Percentiles rank a stretch among this genome's conserved stretches.
Evolutionary conservation across 2,888 invertebrate genomes (phyloP).

Genomic region (Drosophila meridiana): DNA sequence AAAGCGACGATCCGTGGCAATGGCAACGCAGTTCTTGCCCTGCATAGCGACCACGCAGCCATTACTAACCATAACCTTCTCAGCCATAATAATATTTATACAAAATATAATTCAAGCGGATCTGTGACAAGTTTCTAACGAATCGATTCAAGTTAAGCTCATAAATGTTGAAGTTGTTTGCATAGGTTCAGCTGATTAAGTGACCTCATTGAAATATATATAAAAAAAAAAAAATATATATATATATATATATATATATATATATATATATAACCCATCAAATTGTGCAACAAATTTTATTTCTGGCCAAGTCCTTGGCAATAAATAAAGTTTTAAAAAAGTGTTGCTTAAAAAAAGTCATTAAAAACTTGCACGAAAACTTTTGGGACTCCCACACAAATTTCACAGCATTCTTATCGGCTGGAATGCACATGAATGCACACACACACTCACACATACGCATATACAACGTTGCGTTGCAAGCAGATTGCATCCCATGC

Average conservation of each 20-base stretch:
- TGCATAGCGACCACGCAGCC: slow-evolving; percentile 98
- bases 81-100: not conserved
- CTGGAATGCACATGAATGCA: slow-evolving; percentile 65
- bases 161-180: slow-evolving; percentile 6
- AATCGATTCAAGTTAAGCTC: not conserved
- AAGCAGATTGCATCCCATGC: slow-evolving; percentile 41
- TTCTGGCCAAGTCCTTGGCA: slow-evolving; percentile 9
- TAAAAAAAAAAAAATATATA: no score
- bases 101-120: not conserved
- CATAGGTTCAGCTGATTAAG: slow-evolving; percentile 4
- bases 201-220: slow-evolving; percentile 1
- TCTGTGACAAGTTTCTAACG: not conserved
- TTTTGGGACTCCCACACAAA: slow-evolving; percentile 27
- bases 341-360: slow-evolving; percentile 16
- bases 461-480: slow-evolving; percentile 4
- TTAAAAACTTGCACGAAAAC: slow-evolving; percentile 45
- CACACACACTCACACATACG: slow-evolving; percentile 22
- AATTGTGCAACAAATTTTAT: slow-evolving; percentile 25
- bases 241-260: slow-evolving; percentile 17
- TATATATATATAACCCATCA: slow-evolving; percentile 6
- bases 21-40: slow-evolving; percentile 98
- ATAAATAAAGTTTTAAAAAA: slow-evolving; percentile 38
- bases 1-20: slow-evolving; percentile 96
- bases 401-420: slow-evolving; percentile 55
- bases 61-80: slow-evolving; percentile 89